Conservation (phyloP, 2,113 vertebrate species). For the Larimichthys polyactis region DNA sequence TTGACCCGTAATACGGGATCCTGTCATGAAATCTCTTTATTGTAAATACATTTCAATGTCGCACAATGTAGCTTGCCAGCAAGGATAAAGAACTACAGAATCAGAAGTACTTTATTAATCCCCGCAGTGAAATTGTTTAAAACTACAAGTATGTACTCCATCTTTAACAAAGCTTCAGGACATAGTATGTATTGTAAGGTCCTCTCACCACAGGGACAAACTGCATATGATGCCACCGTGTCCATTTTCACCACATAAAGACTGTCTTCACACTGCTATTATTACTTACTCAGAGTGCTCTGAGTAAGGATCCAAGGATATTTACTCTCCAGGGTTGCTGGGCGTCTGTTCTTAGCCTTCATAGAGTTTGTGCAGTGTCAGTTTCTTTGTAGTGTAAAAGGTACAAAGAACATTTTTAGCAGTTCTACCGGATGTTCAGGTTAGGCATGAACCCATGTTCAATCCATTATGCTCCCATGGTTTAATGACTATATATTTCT, state of each 20-base stretch:
- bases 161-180: slow-evolving; percentile 20
- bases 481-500: neutral
- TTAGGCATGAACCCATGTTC: too few relatives aligned
- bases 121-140: too few relatives aligned
- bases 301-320: slow-evolving; percentile 19
- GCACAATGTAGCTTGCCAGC: neutral
- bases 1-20: slow-evolving; percentile 52
- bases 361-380: neutral
- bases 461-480: too few relatives aligned
- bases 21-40: slow-evolving; percentile 35
- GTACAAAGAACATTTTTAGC: neutral
- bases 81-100: neutral
- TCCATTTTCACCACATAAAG: slow-evolving; percentile 35
- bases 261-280: slow-evolving; percentile 3
- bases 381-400: neutral
- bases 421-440: neutral
- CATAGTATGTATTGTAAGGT: slow-evolving; percentile 15
- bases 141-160: neutral
- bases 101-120: too few relatives aligned
- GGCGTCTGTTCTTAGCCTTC: neutral
- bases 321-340: neutral
- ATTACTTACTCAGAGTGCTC: slow-evolving; percentile 26
- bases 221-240: neutral
- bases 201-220: neutral
- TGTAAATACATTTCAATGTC: slow-evolving; percentile 40